Evolutionary conservation across 2,888 invertebrate genomes (phyloP), one percentile per base, ranked within the genome.

Genomic region (Hipparchia sbordonii): DNA sequence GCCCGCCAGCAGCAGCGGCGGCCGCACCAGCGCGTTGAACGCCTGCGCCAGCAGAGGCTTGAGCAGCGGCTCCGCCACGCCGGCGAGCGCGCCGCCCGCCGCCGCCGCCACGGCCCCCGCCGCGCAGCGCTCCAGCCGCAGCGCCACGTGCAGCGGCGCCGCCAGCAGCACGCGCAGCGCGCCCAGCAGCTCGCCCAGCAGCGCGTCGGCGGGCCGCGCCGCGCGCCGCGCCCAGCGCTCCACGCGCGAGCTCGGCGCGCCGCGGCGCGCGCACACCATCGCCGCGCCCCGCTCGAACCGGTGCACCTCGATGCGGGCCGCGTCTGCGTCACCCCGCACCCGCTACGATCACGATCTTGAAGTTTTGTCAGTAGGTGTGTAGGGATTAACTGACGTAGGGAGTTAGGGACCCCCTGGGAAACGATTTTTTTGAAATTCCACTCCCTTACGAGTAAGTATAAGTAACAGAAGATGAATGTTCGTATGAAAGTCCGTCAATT

Each of bases 1-100:
- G 78, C 80, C 81, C 95, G 93, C 75, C 96, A 93, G 83, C 95
- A 95, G 97, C 77, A 97, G 85, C 54, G 95, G 86, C 13, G 97
- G 97, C 82, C 96, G 97, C 76, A 96, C 84, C 62, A 95, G 80
- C 4, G 95, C 96, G 88, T 97, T 97, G 84, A 96, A 96, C 5
- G 93, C 13, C 56, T 96, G 95, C 54, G 96, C 95, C 75, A 97
- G 86, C 67, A 95, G 87, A 12, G 97, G 97, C 86, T 97, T 97
- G 71, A 97, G 85, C 79, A 95, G 94, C 82, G 96, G 95, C 89
- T 97, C 97, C 0, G 96, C 83, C 73, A 74, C 72, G 56, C 84
- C 79, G 74, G 80, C 83, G 79, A 84, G 77, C 61, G 80, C 77
- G 48, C 85, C 88, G 52, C 65, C 77, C 46, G 80, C 81, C 77